Conservation (phyloP, 2,888 invertebrate genomes). For the Nesidiocoris tenuis region DNA sequence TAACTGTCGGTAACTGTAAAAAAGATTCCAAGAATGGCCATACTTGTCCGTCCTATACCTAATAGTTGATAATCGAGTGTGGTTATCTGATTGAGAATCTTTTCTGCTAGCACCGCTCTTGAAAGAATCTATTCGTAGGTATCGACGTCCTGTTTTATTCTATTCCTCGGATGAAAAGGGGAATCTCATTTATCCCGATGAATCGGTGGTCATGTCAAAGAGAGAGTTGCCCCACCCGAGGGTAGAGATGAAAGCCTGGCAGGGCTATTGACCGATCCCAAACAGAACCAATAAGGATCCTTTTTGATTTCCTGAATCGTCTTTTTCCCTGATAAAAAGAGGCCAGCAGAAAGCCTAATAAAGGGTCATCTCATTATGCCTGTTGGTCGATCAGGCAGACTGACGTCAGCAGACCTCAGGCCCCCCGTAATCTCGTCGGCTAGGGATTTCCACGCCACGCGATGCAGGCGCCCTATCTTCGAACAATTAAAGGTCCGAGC, state of each 20-base stretch:
- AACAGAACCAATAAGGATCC: slow-evolving; percentile 33
- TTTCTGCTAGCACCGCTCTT: no score
- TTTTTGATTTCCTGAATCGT: slow-evolving; percentile 20
- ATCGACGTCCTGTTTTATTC: neutral
- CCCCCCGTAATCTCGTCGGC: slow-evolving; percentile 12
- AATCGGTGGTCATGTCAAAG: neutral
- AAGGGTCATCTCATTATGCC: slow-evolving; percentile 40
- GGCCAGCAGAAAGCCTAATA: slow-evolving; percentile 20
- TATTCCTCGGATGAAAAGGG: slow-evolving; percentile 12
- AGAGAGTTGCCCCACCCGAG: neutral
- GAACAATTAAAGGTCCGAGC: slow-evolving; percentile 30
- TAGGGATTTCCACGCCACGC: slow-evolving; percentile 19
- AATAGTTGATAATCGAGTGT: no score
- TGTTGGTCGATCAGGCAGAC: slow-evolving; percentile 2
- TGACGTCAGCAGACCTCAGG: neutral
- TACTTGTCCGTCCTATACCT: no score
- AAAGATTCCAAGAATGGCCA: no score
- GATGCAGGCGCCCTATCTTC: slow-evolving; percentile 30
- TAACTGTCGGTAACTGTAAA: no score
- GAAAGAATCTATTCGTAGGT: no score
- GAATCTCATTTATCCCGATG: slow-evolving; percentile 27
- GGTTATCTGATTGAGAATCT: no score
- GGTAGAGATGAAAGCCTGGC: neutral
- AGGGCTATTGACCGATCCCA: slow-evolving; percentile 27
- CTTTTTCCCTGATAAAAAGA: slow-evolving; percentile 18